Base-by-base conservation (phyloP, 1,140 invertebrate species). In the Planococcus citri region DNA sequence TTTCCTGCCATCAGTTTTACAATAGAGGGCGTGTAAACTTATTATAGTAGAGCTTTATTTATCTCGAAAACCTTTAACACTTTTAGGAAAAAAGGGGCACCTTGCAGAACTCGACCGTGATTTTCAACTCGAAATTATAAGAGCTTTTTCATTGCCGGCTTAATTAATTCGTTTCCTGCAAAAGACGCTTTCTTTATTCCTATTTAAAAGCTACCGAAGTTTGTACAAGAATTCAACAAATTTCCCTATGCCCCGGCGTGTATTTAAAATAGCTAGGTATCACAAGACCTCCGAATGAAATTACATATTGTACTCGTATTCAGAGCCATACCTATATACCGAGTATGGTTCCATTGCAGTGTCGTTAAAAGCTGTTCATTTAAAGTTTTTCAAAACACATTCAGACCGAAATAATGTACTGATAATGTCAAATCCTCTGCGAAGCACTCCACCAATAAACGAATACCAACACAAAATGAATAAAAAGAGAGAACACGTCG, bases 151-250 rank as follows among this genome's bases (percentile, higher is more conserved):
- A 64, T 27, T 64, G 22, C 22, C 9, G 60, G 60, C 3, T 64
- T 64, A 64, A 64, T 64, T 64, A 64, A 64, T 64, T 64, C 60
- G 60, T 64, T 64, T 64, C 60, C 60, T 64, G 60, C 60, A 64
- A 64, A 64, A 64, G 60, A 64, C 60, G 60, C 60, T 27, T 64
- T 64, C 60, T 64, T 64, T 64, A 24, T 24, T 64, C 60, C 22
- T 25, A 64, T 64, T 64, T 64, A 64, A 64, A 64, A 64, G 60
- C 60, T 64, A 17, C 25, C 6, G 22, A 64, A 64, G 60, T 64
- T 64, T 64, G 21, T 27, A 51, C 41, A 51, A 51, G 41, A 51
- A 51, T 51, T 51, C 41, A 51, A 51, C 41, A 51, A 51, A 51
- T 51, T 51, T 51, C 17, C 41, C 41, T 51, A 51, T 20, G n/a